Percentiles rank a stretch among this genome's conserved stretches.
Conservation (phyloP, 1,140 invertebrate genomes). For the Anthonomus grandis region DNA sequence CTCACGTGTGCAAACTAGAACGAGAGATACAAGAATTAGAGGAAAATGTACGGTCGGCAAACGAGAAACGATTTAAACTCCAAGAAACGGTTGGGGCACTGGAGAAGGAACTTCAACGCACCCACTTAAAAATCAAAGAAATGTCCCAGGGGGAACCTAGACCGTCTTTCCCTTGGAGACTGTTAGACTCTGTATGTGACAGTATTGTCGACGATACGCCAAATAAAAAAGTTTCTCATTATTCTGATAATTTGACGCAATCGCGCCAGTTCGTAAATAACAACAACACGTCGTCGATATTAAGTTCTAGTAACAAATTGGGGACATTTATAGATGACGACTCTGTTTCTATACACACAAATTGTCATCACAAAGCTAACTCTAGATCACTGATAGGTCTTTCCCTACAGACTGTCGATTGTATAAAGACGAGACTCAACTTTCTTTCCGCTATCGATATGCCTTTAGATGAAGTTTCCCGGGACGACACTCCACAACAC, state of each 20-base stretch:
- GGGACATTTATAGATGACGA: neutral
- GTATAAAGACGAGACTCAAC: constrained; percentile 25
- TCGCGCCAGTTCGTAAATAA: neutral
- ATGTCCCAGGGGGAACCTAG: neutral
- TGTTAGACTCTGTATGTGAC: constrained; percentile 10
- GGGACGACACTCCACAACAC: neutral
- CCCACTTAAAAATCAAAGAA: constrained; percentile 34
- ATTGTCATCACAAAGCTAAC: constrained; percentile 11
- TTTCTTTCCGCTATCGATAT: constrained; percentile 23
- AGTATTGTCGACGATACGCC: constrained; percentile 7
- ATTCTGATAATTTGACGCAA: constrained; percentile 8
- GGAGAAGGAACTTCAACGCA: constrained; percentile 40
- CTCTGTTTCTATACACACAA: neutral
- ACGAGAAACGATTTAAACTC: constrained; percentile 42
- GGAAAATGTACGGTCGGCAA: constrained; percentile 32
- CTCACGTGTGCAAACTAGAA: constrained; percentile 27
- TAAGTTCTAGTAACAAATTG: neutral
- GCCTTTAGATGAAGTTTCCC: neutral
- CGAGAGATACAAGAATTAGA: constrained; percentile 36
- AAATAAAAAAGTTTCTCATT: constrained; percentile 17
- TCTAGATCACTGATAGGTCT: constrained; percentile 25
- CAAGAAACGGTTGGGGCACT: constrained; percentile 40
- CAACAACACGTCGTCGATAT: neutral
- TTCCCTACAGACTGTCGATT: constrained; percentile 26
- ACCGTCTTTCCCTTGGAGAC: neutral